Evolutionary conservation across 2,888 invertebrate species (phyloP).

Genomic region (Choreutis nemorana): DNA sequence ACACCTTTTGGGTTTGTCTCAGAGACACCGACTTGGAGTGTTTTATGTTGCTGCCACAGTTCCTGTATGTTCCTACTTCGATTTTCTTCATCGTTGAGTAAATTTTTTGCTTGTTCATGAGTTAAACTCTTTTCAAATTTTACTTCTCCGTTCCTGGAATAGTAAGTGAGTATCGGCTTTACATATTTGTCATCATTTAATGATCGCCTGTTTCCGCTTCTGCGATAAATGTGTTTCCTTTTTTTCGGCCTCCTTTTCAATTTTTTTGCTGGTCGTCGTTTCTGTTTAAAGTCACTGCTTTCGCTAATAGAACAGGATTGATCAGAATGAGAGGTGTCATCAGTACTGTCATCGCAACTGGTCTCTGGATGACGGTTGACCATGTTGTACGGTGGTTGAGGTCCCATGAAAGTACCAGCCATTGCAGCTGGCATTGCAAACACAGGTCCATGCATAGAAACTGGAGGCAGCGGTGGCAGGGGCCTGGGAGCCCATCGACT

Average conservation of each 20-base stretch:
- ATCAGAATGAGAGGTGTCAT: too few relatives aligned
- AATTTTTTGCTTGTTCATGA: conserved; percentile 22
- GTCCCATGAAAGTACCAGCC: conserved; percentile 7
- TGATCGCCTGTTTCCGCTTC: too few relatives aligned
- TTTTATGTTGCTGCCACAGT: too few relatives aligned
- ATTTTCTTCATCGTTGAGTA: conserved; percentile 15
- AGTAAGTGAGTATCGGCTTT: conserved; percentile 18
- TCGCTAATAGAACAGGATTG: too few relatives aligned
- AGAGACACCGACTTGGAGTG: conserved; percentile 15
- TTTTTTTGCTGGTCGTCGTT: not conserved
- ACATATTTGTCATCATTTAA: conserved; percentile 15
- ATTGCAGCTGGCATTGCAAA: conserved; percentile 17
- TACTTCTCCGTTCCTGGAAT: conserved; percentile 21
- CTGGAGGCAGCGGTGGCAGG: conserved; percentile 15
- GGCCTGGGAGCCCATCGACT: conserved; percentile 21
- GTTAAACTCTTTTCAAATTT: conserved; percentile 28
- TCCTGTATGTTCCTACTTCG: too few relatives aligned
- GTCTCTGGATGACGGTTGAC: not conserved
- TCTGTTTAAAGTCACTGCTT: not conserved
- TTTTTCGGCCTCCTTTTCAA: too few relatives aligned
- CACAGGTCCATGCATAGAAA: conserved; percentile 13
- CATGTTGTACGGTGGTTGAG: not conserved
- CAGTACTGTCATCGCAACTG: not conserved
- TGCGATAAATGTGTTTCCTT: too few relatives aligned
- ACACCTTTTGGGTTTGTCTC: conserved; percentile 11